A percentile compares a stretch with the other conserved stretches of the same genome.
These are phyloP conservation scores for Azorinus chamasolen DNA, from an alignment of 2,888 invertebrate genomes.

Conservation along the genomic window DNA sequence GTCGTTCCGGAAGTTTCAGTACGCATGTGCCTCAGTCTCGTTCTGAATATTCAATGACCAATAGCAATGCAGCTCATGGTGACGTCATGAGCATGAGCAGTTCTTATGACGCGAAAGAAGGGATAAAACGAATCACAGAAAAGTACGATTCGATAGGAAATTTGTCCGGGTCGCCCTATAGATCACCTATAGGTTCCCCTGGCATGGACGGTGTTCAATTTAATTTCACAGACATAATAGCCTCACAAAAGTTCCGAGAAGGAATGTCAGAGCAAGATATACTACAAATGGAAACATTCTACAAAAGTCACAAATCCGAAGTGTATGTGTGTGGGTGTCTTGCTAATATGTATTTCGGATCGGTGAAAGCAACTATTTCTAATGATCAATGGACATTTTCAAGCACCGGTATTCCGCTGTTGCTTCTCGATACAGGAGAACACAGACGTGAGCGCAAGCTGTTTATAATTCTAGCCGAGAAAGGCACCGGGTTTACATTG, in stretches of 20 bases:
- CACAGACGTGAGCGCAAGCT: constrained; percentile 88
- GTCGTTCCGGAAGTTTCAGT: no score
- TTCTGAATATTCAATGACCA: no score
- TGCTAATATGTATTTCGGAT: constrained; percentile 88
- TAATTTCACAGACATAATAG: constrained; percentile 41
- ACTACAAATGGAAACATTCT: constrained; percentile 85
- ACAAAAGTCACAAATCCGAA: constrained; percentile 92
- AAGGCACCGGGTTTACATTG: constrained; percentile 93
- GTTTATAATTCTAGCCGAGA: constrained; percentile 91
- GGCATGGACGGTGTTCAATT: constrained; percentile 42
- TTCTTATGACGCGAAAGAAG: constrained; percentile 65
- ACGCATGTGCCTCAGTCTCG: no score
- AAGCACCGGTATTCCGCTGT: constrained; percentile 93
- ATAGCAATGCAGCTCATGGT: no score
- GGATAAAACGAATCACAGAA: constrained; percentile 76
- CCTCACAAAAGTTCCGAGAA: constrained; percentile 69
- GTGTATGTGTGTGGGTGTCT: constrained; percentile 92
- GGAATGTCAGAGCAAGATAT: constrained; percentile 82
- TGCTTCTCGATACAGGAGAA: constrained; percentile 92
- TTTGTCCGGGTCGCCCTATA: constrained; percentile 61
- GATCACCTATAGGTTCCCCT: constrained; percentile 63
- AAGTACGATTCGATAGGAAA: constrained; percentile 83
- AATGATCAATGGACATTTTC: constrained; percentile 90
- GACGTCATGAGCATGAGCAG: not conserved
- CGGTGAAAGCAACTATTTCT: constrained; percentile 69